Base-by-base conservation (phyloP, 2,797 vertebrate genomes). In the Potorous gilbertii region DNA sequence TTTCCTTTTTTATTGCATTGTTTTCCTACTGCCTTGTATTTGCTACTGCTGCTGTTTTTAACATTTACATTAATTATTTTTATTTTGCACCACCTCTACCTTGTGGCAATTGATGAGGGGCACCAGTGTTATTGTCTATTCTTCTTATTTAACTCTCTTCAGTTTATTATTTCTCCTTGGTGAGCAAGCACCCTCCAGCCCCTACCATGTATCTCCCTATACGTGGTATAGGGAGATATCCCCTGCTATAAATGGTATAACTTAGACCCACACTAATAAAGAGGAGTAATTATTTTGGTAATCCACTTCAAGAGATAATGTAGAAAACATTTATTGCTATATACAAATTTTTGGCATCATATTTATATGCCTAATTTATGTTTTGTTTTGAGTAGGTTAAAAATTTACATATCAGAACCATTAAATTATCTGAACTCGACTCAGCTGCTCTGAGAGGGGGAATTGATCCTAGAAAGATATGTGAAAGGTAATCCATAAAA, bases 101-200 rank as follows among this genome's bases (percentile, higher is more conserved):
- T 96, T 62, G 81, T 21, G 55, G 90, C 59, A 95, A 92, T 93
- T 95, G 97, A 94, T 90, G 59, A 96, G 28, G 93, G 10, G 27
- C 50, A 92, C 81, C 96, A 93, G 56, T 87, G 34, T 57, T 29
- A 87, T 95, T 95, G 54, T 66, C 90, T 95, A 95, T 92, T 93
- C 57, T 62, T 90, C 56, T 59, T 54, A 94, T 4, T 50, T 4
- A 46, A 87, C 74, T 87, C 74, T 81, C 21, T 87, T 50, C 21
- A 50, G 46, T n/a, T 87, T 50, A 12, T 27, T 50, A 27, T 87
- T 46, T 18, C 46, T 87, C 24, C 40, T 87, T 46, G 9, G 21
- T 87, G 74, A 87, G 40, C 24, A 46, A 87, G 24, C 24, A 27
- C 21, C 74, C 21, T 87, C 24, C 1, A 27, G 46, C 9, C 3